Conservation (phyloP, 2,797 vertebrate species). For the Crypturellus tataupa region DNA sequence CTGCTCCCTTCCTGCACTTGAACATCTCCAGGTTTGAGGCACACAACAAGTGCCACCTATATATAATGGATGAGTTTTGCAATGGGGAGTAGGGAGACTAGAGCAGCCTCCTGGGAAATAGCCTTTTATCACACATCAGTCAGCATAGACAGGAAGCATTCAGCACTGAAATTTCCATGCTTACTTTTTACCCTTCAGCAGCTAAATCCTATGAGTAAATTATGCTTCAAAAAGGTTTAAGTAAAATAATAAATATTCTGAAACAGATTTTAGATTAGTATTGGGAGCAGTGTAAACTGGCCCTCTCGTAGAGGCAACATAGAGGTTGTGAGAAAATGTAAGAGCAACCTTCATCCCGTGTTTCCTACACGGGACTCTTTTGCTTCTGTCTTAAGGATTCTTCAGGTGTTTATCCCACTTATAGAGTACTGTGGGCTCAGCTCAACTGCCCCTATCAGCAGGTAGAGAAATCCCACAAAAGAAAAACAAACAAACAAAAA, state of each 20-base stretch:
- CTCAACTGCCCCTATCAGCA: neutral
- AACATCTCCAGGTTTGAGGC: neutral
- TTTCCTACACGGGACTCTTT: neutral
- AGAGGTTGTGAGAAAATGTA: neutral
- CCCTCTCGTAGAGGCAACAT: neutral
- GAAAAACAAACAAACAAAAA: neutral
- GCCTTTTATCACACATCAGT: neutral
- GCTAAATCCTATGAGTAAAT: slow-evolving; percentile 15
- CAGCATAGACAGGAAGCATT: rapidly evolving
- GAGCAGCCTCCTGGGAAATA: rapidly evolving
- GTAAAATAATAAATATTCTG: neutral
- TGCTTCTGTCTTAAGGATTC: neutral
- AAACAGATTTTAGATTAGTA: neutral
- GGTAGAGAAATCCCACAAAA: neutral
- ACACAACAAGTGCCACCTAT: neutral
- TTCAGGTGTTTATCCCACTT: neutral
- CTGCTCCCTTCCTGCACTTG: too few species aligned
- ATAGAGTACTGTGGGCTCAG: neutral
- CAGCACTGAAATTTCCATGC: neutral
- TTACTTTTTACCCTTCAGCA: neutral
- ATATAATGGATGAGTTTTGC: rapidly evolving
- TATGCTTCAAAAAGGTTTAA: neutral
- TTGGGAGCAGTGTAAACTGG: neutral
- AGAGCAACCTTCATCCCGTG: neutral
- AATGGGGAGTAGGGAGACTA: neutral